phyloP scores from a whole-genome alignment of 1,140 invertebrate species.

The Drosophila sproati region DNA sequence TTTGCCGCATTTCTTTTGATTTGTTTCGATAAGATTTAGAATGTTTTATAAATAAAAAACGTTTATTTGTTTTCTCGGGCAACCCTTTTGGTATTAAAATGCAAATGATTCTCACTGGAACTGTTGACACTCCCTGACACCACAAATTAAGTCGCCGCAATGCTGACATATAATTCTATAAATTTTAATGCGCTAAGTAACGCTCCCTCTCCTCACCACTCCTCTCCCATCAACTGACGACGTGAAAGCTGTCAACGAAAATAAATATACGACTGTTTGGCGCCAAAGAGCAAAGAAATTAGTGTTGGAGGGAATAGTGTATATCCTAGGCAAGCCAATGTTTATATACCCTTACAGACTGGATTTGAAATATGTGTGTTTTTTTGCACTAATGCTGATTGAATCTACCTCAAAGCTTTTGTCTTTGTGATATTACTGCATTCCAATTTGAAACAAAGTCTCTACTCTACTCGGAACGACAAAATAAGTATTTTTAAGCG shows the following conservation, averaged over 20 bases:
- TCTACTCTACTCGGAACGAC: too few relatives aligned
- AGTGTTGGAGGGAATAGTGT: not conserved
- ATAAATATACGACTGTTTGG: slow-evolving; percentile 44
- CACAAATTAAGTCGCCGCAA: slow-evolving; percentile 56
- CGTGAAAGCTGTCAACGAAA: slow-evolving; percentile 50
- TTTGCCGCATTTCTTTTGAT: not conserved
- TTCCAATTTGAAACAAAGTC: too few relatives aligned
- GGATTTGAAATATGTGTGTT: too few relatives aligned
- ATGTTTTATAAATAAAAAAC: slow-evolving; percentile 1
- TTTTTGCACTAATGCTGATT: too few relatives aligned
- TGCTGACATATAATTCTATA: slow-evolving; percentile 70
- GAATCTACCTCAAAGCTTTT: too few relatives aligned
- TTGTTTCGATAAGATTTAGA: slow-evolving; percentile 11
- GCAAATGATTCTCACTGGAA: slow-evolving; percentile 41
- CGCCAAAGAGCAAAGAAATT: slow-evolving; percentile 1
- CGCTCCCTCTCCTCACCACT: not conserved
- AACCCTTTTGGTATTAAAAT: slow-evolving; percentile 49
- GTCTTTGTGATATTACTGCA: too few relatives aligned
- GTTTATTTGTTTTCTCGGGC: not conserved
- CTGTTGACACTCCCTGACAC: slow-evolving; percentile 7
- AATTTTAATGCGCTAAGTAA: slow-evolving; percentile 49
- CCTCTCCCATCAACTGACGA: not conserved
- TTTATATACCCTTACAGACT: too few relatives aligned
- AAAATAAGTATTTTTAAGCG: too few relatives aligned
- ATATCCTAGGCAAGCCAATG: too few relatives aligned